Evolutionary conservation across 2,888 invertebrate species (phyloP).

Genomic region (Conomelus anceps): DNA sequence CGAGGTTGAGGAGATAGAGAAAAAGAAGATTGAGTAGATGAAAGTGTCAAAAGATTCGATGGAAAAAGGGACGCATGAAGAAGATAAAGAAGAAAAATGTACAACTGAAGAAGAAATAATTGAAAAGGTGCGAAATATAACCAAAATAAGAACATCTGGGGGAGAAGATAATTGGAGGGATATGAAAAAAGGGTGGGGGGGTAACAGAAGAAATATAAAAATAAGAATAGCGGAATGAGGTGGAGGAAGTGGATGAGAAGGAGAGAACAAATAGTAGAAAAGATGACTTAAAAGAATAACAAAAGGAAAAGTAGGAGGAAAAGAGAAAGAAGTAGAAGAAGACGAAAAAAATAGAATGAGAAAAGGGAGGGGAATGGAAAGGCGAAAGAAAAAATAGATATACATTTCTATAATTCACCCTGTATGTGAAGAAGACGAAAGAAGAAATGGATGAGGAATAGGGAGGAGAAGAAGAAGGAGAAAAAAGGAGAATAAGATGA

Average conservation of each 20-base stretch:
- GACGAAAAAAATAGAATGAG: constrained; percentile 15
- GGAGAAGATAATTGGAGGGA: constrained; percentile 2
- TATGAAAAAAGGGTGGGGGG: too few relatives aligned
- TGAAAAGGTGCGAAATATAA: too few relatives aligned
- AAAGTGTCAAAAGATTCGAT: constrained; percentile 16
- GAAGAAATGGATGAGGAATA: constrained; percentile 14
- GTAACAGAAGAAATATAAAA: neutral
- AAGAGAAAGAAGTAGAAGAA: constrained; percentile 1
- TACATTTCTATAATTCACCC: neutral
- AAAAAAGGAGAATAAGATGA: too few relatives aligned
- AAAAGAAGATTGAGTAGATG: constrained; percentile 18
- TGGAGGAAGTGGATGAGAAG: constrained; percentile 14
- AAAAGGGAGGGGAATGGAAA: neutral
- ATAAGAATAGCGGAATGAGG: too few relatives aligned
- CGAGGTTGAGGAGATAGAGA: neutral
- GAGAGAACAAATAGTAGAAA: too few relatives aligned
- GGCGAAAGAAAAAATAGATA: neutral
- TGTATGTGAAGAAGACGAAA: too few relatives aligned
- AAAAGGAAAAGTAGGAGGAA: too few relatives aligned
- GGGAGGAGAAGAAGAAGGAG: neutral
- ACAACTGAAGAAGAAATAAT: neutral
- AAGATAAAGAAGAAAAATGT: neutral
- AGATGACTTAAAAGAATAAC: too few relatives aligned
- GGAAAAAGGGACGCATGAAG: constrained; percentile 1
- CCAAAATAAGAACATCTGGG: constrained; percentile 4